Conservation (phyloP, 2,797 vertebrate species). For the Brachyrhaphis roseni region DNA sequence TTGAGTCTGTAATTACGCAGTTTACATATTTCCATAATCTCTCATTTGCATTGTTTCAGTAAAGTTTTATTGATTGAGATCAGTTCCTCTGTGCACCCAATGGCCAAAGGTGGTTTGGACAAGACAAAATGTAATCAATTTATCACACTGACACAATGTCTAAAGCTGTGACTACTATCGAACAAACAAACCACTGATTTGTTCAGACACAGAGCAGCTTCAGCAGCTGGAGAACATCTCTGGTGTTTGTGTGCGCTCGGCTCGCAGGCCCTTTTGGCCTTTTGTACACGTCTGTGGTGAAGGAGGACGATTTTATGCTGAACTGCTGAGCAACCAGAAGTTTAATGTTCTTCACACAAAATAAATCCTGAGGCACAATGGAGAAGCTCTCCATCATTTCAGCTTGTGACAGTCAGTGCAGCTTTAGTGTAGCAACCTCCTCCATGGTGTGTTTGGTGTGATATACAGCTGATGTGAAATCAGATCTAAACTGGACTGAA, state of each 20-base stretch:
- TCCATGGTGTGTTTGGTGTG: conserved; percentile 7
- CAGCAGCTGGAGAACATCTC: conserved; percentile 76
- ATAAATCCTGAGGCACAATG: conserved; percentile 39
- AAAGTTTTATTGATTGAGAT: background rate
- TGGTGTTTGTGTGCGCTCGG: conserved; percentile 56
- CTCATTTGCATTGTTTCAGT: background rate
- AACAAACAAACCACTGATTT: conserved; percentile 28
- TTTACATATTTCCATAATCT: background rate
- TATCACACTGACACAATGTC: background rate
- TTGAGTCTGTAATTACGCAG: background rate
- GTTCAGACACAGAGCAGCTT: background rate
- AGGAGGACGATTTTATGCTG: conserved; percentile 46
- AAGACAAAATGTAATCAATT: background rate
- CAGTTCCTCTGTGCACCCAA: background rate
- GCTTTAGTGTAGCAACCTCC: conserved; percentile 9
- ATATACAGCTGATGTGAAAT: conserved; percentile 12
- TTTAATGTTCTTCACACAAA: conserved; percentile 58
- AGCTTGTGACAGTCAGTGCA: conserved; percentile 19
- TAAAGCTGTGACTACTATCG: conserved; percentile 14
- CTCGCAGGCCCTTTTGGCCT: conserved; percentile 63
- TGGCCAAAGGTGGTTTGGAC: background rate
- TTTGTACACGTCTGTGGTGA: conserved; percentile 63
- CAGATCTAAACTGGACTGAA: background rate
- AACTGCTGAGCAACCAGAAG: conserved; percentile 62
- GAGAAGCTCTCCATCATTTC: conserved; percentile 49